phyloP scores from a whole-genome alignment of 92 coral and sea anemone species.

The Pocillopora meandrina region DNA sequence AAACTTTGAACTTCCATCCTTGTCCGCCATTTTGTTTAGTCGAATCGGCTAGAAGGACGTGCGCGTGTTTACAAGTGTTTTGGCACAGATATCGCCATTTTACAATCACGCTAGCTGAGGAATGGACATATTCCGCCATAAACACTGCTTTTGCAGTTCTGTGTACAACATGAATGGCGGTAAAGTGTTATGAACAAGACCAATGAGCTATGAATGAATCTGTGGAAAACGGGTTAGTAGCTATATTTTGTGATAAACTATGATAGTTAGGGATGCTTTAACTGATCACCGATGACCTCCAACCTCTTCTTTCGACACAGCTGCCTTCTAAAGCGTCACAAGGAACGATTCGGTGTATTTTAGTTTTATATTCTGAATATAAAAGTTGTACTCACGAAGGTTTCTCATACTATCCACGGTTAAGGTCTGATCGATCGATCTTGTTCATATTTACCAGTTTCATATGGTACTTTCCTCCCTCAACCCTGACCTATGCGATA shows the following conservation, averaged over 20 bases:
- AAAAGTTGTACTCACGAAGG: not conserved
- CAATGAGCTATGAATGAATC: slow-evolving; percentile 20
- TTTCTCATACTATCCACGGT: not conserved
- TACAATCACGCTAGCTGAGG: not conserved
- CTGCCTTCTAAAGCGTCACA: not conserved
- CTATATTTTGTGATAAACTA: not conserved
- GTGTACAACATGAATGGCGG: not conserved
- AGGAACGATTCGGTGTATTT: not conserved
- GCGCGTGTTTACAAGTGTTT: slow-evolving; percentile 18
- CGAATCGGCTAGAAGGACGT: not conserved
- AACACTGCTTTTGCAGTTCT: not conserved
- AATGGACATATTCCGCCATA: not conserved
- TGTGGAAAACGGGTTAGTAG: slow-evolving; percentile 31
- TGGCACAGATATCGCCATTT: not conserved
- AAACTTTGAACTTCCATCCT: not conserved
- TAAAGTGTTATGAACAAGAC: not conserved
- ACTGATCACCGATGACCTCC: slow-evolving; percentile 11
- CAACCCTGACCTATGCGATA: not conserved
- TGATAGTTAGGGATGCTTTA: not conserved
- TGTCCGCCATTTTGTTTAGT: slow-evolving; percentile 32
- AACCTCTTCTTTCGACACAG: not conserved
- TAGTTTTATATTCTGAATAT: not conserved
- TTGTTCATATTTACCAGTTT: not conserved
- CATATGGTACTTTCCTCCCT: not conserved
- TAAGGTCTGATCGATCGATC: not conserved